Conservation (phyloP, 2,888 invertebrate genomes). For the Deladenus siricidicola region DNA sequence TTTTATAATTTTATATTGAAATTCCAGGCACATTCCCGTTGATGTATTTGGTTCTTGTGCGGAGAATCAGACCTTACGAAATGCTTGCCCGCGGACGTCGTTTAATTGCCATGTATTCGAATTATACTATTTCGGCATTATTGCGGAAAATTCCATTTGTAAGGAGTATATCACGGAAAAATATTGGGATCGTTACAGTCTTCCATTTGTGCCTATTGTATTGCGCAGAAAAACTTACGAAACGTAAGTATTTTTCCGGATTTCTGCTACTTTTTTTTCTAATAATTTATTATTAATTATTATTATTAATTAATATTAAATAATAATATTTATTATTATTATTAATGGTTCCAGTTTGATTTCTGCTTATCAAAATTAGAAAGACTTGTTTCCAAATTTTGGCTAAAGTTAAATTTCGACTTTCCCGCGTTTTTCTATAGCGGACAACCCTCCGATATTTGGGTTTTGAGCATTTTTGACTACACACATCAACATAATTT, state of each 20-base stretch:
- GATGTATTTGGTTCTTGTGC: conserved; percentile 45
- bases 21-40: conserved; percentile 37
- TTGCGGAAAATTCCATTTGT: conserved; percentile 47
- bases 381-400: no score
- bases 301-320: no score
- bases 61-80: conserved; percentile 10
- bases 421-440: no score
- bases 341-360: no score
- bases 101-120: conserved; percentile 20
- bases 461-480: no score
- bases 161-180: conserved; percentile 51
- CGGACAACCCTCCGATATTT: no score
- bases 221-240: conserved; percentile 37
- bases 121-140: conserved; percentile 45
- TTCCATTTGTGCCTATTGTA: conserved; percentile 46
- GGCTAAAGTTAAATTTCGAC: no score
- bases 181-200: conserved; percentile 33
- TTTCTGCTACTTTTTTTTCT: no score
- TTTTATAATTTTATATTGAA: background rate
- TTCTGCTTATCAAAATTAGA: no score
- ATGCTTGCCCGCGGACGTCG: conserved; percentile 30
- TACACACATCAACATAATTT: no score
- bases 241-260: conserved; percentile 6
- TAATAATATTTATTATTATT: no score
- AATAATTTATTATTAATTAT: no score